Evolutionary conservation across 2,113 vertebrate species (phyloP), one percentile per base, ranked within the genome.

Genomic region (Monarcha castaneiventris): DNA sequence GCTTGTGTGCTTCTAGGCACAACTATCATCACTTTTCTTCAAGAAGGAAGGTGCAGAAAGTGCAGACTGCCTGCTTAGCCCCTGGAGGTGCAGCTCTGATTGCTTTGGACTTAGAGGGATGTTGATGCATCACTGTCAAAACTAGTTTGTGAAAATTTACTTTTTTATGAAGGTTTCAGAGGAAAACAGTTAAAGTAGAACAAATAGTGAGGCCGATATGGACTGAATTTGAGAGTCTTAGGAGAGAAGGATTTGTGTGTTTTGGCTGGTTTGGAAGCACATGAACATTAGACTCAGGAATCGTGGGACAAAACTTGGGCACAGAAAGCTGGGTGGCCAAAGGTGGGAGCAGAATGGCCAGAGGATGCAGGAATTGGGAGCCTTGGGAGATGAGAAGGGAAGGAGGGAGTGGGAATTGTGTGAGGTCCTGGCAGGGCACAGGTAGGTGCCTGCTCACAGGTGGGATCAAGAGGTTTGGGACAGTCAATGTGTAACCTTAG

Each of bases 401-500:
- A 23, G 48, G 46, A 80, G 27, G 39, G 64, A 54, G 41, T 44
- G 39, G 8, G 16, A 52, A 0, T 37, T 84, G 4, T 46, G 43
- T 25, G 75, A 59, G 30, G 30, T 85, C 29, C 62, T 85, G 58
- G 33, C 23, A 72, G 41, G 66, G 30, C 48, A 43, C 10, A 13
- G 33, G 17, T 14, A 14, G 54, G 20, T 56, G 54, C 10, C 19
- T 67, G 10, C 35, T 59, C 25, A 6, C 3, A 6, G 6, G 8
- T 72, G 69, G 84, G 26, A 64, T 71, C 1, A 4, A 43, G 87
- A 51, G 17, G 6, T 77, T 87, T 93, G 69, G 43, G 23, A 18
- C 66, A 33, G 29, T 84, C 39, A 39, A 0, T 61, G 7, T n/a
- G 4, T 49, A 21, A 29, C 7, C 39, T 0, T 1, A 51, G 32